These are phyloP conservation scores for Cephus pulcher DNA, from an alignment of 2,888 invertebrate genomes.

Conservation along the genomic window DNA sequence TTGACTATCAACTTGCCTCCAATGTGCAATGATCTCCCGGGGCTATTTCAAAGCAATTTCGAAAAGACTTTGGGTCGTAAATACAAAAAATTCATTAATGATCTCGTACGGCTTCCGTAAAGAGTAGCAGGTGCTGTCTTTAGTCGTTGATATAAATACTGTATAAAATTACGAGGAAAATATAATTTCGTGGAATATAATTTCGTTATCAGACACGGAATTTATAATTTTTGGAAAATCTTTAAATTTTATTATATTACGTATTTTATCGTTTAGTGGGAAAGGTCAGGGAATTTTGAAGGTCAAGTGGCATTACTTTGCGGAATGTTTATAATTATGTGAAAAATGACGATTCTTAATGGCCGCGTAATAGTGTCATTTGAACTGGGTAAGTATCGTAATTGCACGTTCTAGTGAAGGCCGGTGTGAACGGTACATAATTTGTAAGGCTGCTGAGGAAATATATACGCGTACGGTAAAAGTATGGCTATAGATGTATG, in stretches of 20 bases:
- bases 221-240: background rate
- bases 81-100: background rate
- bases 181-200: background rate
- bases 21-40: background rate
- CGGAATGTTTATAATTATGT: background rate
- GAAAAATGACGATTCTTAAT: background rate
- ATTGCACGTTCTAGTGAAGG: background rate
- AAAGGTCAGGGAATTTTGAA: background rate
- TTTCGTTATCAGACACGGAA: background rate
- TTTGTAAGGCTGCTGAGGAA: background rate
- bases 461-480: background rate
- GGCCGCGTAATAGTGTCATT: background rate
- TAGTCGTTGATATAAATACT: background rate
- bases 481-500: background rate
- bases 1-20: background rate
- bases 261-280: background rate
- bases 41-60: background rate
- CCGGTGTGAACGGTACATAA: background rate
- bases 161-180: background rate
- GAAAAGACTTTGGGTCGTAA: background rate
- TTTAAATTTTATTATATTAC: background rate
- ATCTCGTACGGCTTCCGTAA: background rate
- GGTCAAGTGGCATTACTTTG: background rate
- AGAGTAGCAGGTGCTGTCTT: background rate
- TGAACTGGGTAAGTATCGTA: background rate